These are phyloP conservation scores for Pristionchus exspectatus DNA, from an alignment of 2,888 invertebrate genomes.

Conservation along the genomic window DNA sequence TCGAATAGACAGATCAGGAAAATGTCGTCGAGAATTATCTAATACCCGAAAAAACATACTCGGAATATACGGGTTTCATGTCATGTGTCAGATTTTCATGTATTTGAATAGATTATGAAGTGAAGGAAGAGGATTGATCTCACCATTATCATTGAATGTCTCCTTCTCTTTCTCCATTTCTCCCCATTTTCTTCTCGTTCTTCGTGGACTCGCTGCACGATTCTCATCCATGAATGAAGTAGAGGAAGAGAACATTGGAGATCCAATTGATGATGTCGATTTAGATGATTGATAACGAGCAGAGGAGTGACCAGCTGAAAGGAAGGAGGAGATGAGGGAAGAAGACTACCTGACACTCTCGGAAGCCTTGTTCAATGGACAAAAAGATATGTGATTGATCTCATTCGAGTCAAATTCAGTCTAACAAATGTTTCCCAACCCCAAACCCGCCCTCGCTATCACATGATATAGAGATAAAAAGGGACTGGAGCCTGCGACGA, in stretches of 20 bases:
- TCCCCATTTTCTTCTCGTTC: conserved; percentile 48
- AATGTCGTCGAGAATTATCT: too few species aligned
- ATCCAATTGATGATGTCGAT: neutral
- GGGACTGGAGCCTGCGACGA: neutral
- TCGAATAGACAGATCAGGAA: too few species aligned
- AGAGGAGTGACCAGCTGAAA: neutral
- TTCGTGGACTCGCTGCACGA: conserved; percentile 8
- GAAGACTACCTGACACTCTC: neutral
- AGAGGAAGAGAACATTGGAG: neutral
- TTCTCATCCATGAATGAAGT: conserved; percentile 29
- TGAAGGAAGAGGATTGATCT: neutral
- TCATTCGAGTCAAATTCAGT: neutral
- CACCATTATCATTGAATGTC: neutral
- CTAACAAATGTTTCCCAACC: neutral
- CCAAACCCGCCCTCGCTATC: neutral
- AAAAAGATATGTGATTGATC: neutral
- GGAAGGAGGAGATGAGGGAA: neutral
- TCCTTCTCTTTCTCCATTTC: neutral
- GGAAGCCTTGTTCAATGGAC: neutral
- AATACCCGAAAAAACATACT: too few species aligned
- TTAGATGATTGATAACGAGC: conserved; percentile 44
- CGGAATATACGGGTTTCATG: too few species aligned
- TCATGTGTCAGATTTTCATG: too few species aligned
- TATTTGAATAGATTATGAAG: neutral
- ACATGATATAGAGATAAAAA: neutral